Base-by-base conservation (phyloP, 2,113 vertebrate genomes). In the Elephantulus edwardii region DNA sequence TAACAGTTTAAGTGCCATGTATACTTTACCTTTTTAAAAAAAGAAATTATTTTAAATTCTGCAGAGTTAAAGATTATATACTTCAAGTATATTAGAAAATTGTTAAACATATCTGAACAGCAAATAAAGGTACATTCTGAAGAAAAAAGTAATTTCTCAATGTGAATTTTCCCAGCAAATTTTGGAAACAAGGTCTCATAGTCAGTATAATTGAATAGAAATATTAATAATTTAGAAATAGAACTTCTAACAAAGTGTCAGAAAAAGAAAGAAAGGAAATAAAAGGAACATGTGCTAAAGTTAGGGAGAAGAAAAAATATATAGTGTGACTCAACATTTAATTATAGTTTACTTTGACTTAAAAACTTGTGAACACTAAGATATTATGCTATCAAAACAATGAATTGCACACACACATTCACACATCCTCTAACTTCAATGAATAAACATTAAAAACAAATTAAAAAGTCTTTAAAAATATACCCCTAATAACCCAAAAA, bases 21-120 rank as follows among this genome's bases (percentile, higher is more conserved):
- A 40, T 76, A 0, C 2, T 46, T 38, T 44, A n/a, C n/a, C n/a
- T n/a, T n/a, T n/a, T n/a, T n/a, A n/a, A n/a, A n/a, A n/a, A n/a
- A n/a, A n/a, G n/a, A n/a, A n/a, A 13, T 79, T n/a, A 54, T 40
- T 60, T 80, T 24, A 90, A 86, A 88, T 92, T 28, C 66, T 76
- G 13, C 13, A 78, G 50, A 64, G 8, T n/a, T 64, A 52, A 70
- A 82, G 30, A 76, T 46, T 60, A 83, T 20, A 80, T 76, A 33
- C 4, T 70, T 78, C 20, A 79, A 54, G 16, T 10, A 80, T 44
- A 5, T 66, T 68, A 81, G 60, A 46, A 93, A 81, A 60, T 72
- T 60, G 9, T 0, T 42, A 42, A 91, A 58, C 16, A 87, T 86
- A 92, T 92, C 42, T 91, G 46, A 84, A 91, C 12, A 86, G 28